Evolutionary conservation across 2,113 vertebrate genomes (phyloP).

Genomic region (Albula glossodonta): DNA sequence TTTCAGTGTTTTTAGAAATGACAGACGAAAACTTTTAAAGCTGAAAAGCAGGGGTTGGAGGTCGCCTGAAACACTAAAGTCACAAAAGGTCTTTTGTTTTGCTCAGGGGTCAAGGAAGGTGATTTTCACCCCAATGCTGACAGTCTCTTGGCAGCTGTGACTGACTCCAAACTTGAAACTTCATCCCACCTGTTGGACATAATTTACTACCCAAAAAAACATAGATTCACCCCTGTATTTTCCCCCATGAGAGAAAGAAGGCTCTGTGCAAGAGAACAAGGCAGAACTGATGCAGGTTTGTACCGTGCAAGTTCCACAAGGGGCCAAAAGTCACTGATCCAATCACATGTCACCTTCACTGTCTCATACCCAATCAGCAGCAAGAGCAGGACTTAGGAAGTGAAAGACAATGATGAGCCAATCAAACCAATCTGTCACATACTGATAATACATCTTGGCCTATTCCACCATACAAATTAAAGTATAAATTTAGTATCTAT

Average conservation of each 20-base stretch:
- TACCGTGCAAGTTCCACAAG: neutral
- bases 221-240: slow-evolving; percentile 38
- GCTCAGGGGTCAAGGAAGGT: neutral
- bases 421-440: neutral
- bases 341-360: neutral
- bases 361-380: neutral
- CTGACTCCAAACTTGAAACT: neutral
- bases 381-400: slow-evolving; percentile 24
- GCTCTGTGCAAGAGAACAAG: slow-evolving; percentile 54
- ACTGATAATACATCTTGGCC: neutral
- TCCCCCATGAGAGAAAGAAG: slow-evolving; percentile 60
- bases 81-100: neutral
- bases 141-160: neutral
- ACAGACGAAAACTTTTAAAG: neutral
- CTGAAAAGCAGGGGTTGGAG: neutral
- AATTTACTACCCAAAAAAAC: neutral
- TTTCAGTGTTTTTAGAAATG: neutral
- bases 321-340: neutral
- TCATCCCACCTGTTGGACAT: neutral
- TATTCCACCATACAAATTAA: neutral
- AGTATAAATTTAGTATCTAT: neutral
- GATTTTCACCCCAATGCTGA: neutral
- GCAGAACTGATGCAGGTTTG: slow-evolving; percentile 46
- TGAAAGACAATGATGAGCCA: slow-evolving; percentile 39
- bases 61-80: neutral